Percentiles rank a stretch among this genome's conserved stretches.
These are phyloP conservation scores for Aphaenogaster rudis DNA, from an alignment of 1,140 invertebrate species.

Conservation along the genomic window DNA sequence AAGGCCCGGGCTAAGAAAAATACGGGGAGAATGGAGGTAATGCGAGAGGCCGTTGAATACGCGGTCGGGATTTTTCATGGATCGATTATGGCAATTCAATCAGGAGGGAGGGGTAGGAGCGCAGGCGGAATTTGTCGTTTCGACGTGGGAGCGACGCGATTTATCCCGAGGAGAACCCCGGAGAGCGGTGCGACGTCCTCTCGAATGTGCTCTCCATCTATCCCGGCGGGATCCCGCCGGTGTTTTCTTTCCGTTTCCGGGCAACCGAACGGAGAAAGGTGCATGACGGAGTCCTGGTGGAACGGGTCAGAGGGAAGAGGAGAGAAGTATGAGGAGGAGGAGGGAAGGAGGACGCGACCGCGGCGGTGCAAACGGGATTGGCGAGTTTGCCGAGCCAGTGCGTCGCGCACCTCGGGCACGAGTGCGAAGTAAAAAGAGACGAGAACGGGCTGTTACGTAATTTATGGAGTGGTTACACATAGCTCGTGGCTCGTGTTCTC, in stretches of 20 bases:
- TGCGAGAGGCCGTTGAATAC: slow-evolving; percentile 70
- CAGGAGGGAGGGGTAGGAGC: slow-evolving; percentile 10
- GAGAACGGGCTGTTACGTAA: slow-evolving; percentile 47
- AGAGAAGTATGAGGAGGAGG: too few relatives aligned
- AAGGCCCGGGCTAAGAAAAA: slow-evolving; percentile 28
- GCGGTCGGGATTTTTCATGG: slow-evolving; percentile 74
- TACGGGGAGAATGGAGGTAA: slow-evolving; percentile 41
- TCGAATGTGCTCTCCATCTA: slow-evolving; percentile 76
- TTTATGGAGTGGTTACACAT: slow-evolving; percentile 52
- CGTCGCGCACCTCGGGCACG: slow-evolving; percentile 18
- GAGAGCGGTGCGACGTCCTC: slow-evolving; percentile 60
- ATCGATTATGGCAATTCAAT: slow-evolving; percentile 79
- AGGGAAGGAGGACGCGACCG: not conserved
- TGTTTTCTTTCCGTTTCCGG: slow-evolving; percentile 79
- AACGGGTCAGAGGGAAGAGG: not conserved
- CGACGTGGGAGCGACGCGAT: slow-evolving; percentile 62
- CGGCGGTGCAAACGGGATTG: slow-evolving; percentile 49
- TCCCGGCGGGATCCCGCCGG: slow-evolving; percentile 65
- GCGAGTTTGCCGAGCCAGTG: slow-evolving; percentile 52
- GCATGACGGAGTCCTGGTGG: slow-evolving; percentile 28
- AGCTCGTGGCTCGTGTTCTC: slow-evolving; percentile 22
- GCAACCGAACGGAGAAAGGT: slow-evolving; percentile 51
- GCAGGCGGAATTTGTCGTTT: slow-evolving; percentile 71
- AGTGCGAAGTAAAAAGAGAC: slow-evolving; percentile 51
- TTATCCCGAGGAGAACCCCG: slow-evolving; percentile 65